Base-by-base conservation (phyloP, 2,888 invertebrate species). In the Leucania comma region DNA sequence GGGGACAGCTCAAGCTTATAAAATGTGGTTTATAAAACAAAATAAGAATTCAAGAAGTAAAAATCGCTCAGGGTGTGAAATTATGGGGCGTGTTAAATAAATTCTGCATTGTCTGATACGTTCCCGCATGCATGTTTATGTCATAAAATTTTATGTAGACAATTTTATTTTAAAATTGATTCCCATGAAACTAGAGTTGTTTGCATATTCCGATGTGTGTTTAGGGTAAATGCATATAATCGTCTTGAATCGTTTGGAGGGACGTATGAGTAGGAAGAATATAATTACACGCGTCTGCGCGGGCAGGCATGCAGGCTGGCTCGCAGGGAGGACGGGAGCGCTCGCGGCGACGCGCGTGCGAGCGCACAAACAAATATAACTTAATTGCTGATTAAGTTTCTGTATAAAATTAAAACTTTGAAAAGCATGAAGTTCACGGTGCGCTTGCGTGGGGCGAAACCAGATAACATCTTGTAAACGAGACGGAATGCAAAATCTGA, bases 261-360 rank as follows among this genome's bases (percentile, higher is more conserved):
- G 62, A 66, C 51, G 73, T 78, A 69, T 68, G 81, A 74, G 82
- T 58, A 63, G 78, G 76, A 86, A 81, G 67, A 83, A 82, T 84
- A 84, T 85, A 86, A 84, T 85, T 87, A 87, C 71, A 79, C 9
- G 63, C 29, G 73, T 54, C 51, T 20, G 32, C 53, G 35, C 57
- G 46, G 58, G 14, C 50, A 10, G 54, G 35, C 51, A 64, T 9
- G 51, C 53, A 59, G 14, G 46, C 14, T n/a, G 69, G n/a, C 48
- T 8, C 57, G 63, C 53, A 61, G 9, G n/a, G 26, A 54, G 72
- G 65, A 84, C 74, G 65, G 75, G 65, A 84, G 72, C 68, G 88
- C 91, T 84, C 53, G 80, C 66, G 90, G 90, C 90, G 76, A 77
- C 85, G 87, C 89, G 89, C 88, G 90, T 88, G 87, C 86, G 76